These are phyloP conservation scores for Cataglyphis cursor DNA, from an alignment of 2,888 invertebrate genomes.

Conservation along the genomic window DNA sequence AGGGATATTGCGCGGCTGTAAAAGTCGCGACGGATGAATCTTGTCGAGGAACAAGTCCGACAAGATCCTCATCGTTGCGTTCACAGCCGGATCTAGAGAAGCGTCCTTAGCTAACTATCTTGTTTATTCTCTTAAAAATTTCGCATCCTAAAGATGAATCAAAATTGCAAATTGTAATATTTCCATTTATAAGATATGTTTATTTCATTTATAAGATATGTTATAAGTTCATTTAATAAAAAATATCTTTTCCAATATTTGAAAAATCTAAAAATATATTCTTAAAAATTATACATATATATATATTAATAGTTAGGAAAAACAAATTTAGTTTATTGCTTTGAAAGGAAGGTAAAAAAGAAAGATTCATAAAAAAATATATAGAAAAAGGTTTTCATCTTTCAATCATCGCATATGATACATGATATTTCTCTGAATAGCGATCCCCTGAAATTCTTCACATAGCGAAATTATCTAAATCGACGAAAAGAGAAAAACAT, in stretches of 20 bases:
- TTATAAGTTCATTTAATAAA: not conserved
- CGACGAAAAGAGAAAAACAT: constrained; percentile 20
- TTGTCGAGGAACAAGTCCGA: constrained; percentile 18
- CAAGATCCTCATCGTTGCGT: constrained; percentile 16
- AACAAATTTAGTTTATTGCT: not conserved
- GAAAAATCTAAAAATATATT: not conserved
- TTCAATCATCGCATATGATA: not conserved
- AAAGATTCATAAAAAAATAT: not conserved
- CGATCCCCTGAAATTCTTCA: constrained; percentile 10
- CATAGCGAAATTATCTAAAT: constrained; percentile 35
- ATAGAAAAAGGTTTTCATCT: not conserved
- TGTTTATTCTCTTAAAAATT: not conserved
- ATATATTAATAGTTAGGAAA: not conserved
- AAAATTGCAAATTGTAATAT: not conserved
- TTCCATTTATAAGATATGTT: not conserved
- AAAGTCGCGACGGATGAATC: constrained; percentile 22
- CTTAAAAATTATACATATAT: too few relatives aligned
- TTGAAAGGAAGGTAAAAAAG: not conserved
- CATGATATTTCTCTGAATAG: not conserved
- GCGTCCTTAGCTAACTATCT: not conserved
- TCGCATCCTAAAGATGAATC: not conserved
- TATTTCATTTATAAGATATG: not conserved
- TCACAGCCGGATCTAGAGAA: constrained; percentile 1
- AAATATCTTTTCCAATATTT: not conserved
- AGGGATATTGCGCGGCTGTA: constrained; percentile 31